Evolutionary conservation across 2,113 vertebrate genomes (phyloP).

Genomic region (Hemiscyllium ocellatum): DNA sequence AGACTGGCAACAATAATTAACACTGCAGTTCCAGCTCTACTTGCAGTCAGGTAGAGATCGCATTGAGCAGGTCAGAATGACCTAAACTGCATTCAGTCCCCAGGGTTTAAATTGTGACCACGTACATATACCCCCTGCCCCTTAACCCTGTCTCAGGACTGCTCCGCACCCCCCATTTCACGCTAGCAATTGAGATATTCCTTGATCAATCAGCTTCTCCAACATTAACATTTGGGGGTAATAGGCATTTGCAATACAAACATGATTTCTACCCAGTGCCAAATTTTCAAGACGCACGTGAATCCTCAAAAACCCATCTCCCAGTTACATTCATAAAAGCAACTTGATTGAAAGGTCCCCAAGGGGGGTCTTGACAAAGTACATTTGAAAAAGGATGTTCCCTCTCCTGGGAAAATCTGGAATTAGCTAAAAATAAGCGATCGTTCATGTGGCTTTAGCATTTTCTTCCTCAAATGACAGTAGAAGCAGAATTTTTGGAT

Average conservation of each 20-base stretch:
- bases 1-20: slow-evolving; percentile 1
- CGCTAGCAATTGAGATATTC: background rate
- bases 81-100: background rate
- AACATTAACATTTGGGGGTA: background rate
- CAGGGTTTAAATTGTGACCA: background rate
- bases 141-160: no score
- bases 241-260: background rate
- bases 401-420: no score
- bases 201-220: background rate
- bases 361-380: no score
- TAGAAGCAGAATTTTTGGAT: no score
- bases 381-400: no score
- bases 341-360: no score
- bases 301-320: background rate
- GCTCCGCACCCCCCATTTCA: background rate
- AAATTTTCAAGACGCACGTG: background rate
- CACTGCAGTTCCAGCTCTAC: background rate
- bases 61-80: slow-evolving; percentile 8
- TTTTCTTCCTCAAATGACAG: no score
- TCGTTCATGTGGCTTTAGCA: no score
- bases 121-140: no score
- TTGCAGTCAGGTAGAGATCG: background rate
- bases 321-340: background rate
- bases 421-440: no score
- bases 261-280: background rate